phyloP scores from a whole-genome alignment of 1,140 invertebrate genomes.

The Lordiphosa stackelbergi region DNA sequence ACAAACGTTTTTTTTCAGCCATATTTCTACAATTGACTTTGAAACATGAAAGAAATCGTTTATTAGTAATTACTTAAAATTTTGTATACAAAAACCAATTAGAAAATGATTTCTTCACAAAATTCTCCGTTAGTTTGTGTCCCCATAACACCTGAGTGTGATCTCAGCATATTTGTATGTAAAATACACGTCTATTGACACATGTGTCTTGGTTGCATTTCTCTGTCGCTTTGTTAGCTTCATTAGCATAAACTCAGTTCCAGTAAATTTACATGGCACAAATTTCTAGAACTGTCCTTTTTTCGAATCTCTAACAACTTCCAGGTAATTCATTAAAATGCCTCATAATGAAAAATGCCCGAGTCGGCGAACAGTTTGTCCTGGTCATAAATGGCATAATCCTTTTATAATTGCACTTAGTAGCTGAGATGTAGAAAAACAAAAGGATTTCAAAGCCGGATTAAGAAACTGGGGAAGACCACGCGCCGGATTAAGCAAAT shows the following conservation, averaged over 20 bases:
- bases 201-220: conserved; percentile 22
- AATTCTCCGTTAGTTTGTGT: neutral
- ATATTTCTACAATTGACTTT: too few relatives aligned
- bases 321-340: conserved; percentile 72
- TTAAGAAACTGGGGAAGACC: conserved; percentile 69
- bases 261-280: conserved; percentile 9
- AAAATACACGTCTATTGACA: conserved; percentile 23
- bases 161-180: conserved; percentile 21
- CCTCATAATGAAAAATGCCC: conserved; percentile 42
- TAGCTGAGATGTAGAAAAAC: conserved; percentile 63
- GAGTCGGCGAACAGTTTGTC: neutral
- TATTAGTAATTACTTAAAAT: too few relatives aligned
- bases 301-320: conserved; percentile 37
- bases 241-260: conserved; percentile 37
- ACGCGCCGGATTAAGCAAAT: conserved; percentile 72
- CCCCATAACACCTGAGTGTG: conserved; percentile 36
- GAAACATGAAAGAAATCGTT: too few relatives aligned
- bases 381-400: conserved; percentile 60
- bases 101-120: too few relatives aligned
- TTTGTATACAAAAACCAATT: too few relatives aligned
- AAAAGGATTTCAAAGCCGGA: conserved; percentile 62
- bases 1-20: too few relatives aligned
- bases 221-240: conserved; percentile 5
- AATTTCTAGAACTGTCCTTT: conserved; percentile 7
- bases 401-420: conserved; percentile 74